Conservation (phyloP, 2,797 vertebrate species). For the Falco naumanni region DNA sequence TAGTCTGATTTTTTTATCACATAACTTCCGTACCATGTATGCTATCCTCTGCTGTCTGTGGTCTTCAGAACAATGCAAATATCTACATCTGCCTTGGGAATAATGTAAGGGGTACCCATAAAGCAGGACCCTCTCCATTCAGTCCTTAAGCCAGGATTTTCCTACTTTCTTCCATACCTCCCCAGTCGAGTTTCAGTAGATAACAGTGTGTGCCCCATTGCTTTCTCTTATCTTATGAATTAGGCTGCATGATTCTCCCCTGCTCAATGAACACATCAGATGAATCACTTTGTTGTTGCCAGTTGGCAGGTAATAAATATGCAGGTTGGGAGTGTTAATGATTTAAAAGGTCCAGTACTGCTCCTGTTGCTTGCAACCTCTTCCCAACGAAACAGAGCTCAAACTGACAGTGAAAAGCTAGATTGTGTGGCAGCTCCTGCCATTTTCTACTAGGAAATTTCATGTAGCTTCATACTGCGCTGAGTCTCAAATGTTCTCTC, state of each 20-base stretch:
- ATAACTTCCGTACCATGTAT: neutral
- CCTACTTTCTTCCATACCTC: neutral
- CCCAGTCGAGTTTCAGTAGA: neutral
- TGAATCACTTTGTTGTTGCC: neutral
- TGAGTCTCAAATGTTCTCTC: neutral
- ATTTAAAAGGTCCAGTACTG: neutral
- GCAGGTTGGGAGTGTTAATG: neutral
- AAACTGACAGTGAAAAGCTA: neutral
- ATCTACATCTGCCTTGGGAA: neutral
- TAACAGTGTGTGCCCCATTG: neutral
- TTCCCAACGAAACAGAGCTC: neutral
- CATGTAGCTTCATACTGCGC: neutral
- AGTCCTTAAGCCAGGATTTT: neutral
- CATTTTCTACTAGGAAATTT: neutral
- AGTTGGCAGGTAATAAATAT: neutral
- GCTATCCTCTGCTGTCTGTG: neutral
- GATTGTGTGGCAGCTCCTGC: neutral
- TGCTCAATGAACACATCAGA: neutral
- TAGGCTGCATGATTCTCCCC: neutral
- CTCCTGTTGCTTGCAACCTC: neutral
- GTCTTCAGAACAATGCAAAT: neutral
- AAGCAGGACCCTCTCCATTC: neutral
- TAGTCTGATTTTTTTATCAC: neutral
- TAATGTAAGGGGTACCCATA: neutral
- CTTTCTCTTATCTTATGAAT: neutral